Conservation (phyloP, 2,888 invertebrate species). For the Anaspis maculata region DNA sequence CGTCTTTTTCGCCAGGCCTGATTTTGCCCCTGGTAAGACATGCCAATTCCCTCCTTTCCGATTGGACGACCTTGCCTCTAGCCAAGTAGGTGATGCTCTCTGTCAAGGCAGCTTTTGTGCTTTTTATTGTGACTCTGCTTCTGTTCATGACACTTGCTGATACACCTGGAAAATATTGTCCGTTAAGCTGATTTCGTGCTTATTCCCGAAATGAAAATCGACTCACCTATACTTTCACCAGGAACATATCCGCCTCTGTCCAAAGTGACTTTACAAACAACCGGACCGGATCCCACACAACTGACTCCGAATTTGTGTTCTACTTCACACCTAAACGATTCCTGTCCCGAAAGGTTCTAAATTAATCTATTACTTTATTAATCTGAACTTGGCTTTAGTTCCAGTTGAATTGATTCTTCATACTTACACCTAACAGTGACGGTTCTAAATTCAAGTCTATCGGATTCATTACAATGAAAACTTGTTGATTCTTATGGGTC, state of each 20-base stretch:
- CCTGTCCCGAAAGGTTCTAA: slow-evolving; percentile 48
- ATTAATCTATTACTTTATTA: too few relatives aligned
- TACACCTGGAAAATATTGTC: slow-evolving; percentile 39
- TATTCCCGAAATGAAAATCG: too few relatives aligned
- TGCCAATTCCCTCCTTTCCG: slow-evolving; percentile 79
- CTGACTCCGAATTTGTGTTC: slow-evolving; percentile 85
- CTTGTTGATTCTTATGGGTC: slow-evolving; percentile 91
- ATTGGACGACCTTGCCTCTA: slow-evolving; percentile 76
- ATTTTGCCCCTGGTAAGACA: slow-evolving; percentile 72
- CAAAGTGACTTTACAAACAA: slow-evolving; percentile 75
- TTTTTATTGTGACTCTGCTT: slow-evolving; percentile 76
- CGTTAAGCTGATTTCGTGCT: neutral
- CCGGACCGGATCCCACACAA: slow-evolving; percentile 81
- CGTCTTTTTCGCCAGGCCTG: slow-evolving; percentile 69
- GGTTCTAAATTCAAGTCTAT: slow-evolving; percentile 88
- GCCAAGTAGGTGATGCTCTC: slow-evolving; percentile 86
- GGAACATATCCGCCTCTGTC: slow-evolving; percentile 93
- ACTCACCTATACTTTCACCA: slow-evolving; percentile 75
- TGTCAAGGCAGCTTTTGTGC: slow-evolving; percentile 77
- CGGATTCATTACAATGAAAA: slow-evolving; percentile 95
- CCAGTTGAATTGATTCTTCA: too few relatives aligned
- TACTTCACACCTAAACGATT: slow-evolving; percentile 85
- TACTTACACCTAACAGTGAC: slow-evolving; percentile 72
- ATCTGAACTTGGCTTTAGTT: too few relatives aligned
- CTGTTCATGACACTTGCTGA: slow-evolving; percentile 78